Evolutionary conservation across 2,888 invertebrate genomes (phyloP), one percentile per base, ranked within the genome.

Genomic region (Phyllotreta striolata): DNA sequence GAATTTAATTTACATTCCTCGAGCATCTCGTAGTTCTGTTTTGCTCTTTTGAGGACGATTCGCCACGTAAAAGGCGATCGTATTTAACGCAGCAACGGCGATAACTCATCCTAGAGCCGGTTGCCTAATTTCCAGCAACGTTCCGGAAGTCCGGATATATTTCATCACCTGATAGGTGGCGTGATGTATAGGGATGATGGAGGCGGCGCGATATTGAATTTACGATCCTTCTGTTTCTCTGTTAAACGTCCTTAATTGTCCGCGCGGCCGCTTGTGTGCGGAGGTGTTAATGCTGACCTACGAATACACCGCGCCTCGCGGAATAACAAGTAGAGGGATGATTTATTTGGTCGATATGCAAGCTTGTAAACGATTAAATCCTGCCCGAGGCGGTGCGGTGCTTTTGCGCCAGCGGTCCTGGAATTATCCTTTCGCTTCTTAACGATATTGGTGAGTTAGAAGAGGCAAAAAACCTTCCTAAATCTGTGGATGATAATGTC

Each of bases 61-160:
- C 24, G 24, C 24, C 24, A 1, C 2, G 24, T 24, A 24, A 24
- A 24, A 24, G 24, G 24, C 24, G 4, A 24, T 24, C 24, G 4
- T 24, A 24, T 24, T 24, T 24, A 24, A 24, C 24, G 24, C 24
- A 24, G 24, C 4, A 24, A 24, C 57, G 66, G 55, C 69, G 69
- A 74, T 75, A 76, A 75, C 71, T 76, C 74, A 73, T 70, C 12
- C 9, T 40, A 66, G 63, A 69, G 66, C 70, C 70, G 71, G 68
- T 71, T 72, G 66, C 71, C 73, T 73, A 75, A 75, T 75, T 75
- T 74, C 72, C 72, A 72, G 72, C 73, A 70, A 67, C 62, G 41
- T 52, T 55, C 56, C 63, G 66, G 66, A 64, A 62, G 64, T 66
- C 59, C 64, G 66, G 61, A 46, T 59, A 62, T 66, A 64, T 64